phyloP scores from a whole-genome alignment of 30 jellyfish, hydroid and myxozoan species.

The Rhopilema esculentum region DNA sequence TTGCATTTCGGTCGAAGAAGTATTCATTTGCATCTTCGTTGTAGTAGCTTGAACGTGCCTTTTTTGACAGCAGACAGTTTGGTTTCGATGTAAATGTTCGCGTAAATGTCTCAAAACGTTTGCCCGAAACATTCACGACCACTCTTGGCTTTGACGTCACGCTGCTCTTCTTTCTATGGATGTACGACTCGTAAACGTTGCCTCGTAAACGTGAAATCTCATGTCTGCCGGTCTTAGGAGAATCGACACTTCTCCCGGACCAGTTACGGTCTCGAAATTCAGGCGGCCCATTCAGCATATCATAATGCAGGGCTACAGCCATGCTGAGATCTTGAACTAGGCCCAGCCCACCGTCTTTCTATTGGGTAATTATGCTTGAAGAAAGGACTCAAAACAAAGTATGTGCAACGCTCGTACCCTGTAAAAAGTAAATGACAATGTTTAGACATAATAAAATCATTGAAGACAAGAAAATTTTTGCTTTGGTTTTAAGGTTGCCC shows the following conservation, averaged over 20 bases:
- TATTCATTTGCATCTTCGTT: slow-evolving; percentile 69
- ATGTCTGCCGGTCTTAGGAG: slow-evolving; percentile 31
- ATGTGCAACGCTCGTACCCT: too few species aligned
- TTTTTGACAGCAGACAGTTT: slow-evolving; percentile 52
- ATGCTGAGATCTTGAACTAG: neutral
- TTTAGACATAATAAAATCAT: neutral
- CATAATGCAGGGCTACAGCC: slow-evolving; percentile 65
- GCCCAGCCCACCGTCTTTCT: neutral
- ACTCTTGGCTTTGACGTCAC: slow-evolving; percentile 62
- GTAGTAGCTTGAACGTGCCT: slow-evolving; percentile 63
- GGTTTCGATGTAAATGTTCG: slow-evolving; percentile 68
- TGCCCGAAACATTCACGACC: slow-evolving; percentile 79
- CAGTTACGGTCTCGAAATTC: slow-evolving; percentile 58
- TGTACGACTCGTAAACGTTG: slow-evolving; percentile 31
- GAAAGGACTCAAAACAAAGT: neutral
- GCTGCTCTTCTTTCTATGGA: slow-evolving; percentile 33
- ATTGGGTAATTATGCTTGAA: neutral
- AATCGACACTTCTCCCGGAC: slow-evolving; percentile 22
- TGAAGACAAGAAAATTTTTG: neutral
- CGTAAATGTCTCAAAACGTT: slow-evolving; percentile 77
- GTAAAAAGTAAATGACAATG: neutral
- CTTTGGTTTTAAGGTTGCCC: too few species aligned
- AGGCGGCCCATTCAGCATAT: slow-evolving; percentile 59
- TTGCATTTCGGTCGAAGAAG: slow-evolving; percentile 79
- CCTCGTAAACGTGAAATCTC: slow-evolving; percentile 16